Base-by-base conservation (phyloP, 2,888 invertebrate species). In the Cryptocheilus praepositus region DNA sequence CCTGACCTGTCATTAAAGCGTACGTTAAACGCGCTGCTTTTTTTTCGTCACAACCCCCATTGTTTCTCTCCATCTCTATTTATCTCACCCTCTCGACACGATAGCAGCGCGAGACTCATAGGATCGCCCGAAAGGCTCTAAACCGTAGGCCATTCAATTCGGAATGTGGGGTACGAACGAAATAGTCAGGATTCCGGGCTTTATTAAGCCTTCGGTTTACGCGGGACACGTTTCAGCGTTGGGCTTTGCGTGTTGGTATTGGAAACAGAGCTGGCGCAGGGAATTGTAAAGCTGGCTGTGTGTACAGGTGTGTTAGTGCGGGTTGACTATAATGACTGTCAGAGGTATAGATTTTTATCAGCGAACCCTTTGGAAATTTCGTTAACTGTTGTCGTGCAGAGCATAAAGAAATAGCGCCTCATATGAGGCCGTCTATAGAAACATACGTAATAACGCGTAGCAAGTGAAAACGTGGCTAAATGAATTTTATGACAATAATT, bases 151-250 rank as follows among this genome's bases (percentile, higher is more conserved):
- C 80, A 72, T 80, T 79, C 74, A 71, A 83, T 81, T 80, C 80
- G 76, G 71, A 77, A 77, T 78, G 75, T 76, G 71, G 68, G 66
- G 71, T 71, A 69, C 69, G 70, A 76, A 71, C 67, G 75, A 76
- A 76, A 79, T 80, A 80, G 80, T 81, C 77, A 66, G 77, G 77
- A 84, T 84, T 82, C 79, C 76, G 62, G 71, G 71, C 78, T 78
- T 79, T 78, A 78, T 79, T 79, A 79, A 78, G 76, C 72, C 67
- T 63, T 69, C 74, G 76, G 69, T 77, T 79, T 78, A 78, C 76
- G 78, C 76, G 73, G 60, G 67, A 73, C 73, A 67, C 36, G 11
- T 36, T 7, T 11, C 7, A 36, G 36, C 36, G 36, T 36, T 36
- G 36, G 36, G 13, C 13, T 66, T 57, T 69, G 64, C 61, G 62